Base-by-base conservation (phyloP, 2,797 vertebrate genomes). In the Enteromius treurensis region DNA sequence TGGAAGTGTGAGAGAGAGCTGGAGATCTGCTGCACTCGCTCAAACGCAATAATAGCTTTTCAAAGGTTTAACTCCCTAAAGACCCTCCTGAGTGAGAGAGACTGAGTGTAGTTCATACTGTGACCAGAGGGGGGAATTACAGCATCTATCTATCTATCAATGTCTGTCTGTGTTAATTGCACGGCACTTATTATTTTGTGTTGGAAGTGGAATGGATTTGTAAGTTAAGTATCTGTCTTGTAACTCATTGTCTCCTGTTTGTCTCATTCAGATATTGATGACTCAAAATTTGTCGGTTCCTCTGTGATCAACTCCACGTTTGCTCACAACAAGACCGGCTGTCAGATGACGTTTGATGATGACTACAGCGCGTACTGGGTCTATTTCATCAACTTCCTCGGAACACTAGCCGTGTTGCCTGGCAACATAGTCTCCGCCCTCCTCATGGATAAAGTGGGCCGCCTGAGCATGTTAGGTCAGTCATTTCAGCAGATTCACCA, bases 351-450 rank as follows among this genome's bases (percentile, higher is more conserved):
- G 6, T 98, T 97, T 85, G 96, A 98, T 79, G 97, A 98, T 0
- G 97, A 99, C 94, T 99, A 99, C 88, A 98, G 97, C 23, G 98
- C 98, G 84, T 99, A 99, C 93, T 99, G 98, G 98, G 97, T 99
- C 87, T 99, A 99, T 87, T 99, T 99, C 89, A 97, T 99, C 90
- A 99, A 98, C 93, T 99, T 99, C 92, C 92, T 99, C 73, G 98
- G 98, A 45, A 99, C 97, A 0, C 87, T 98, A 87, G 97, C 97
- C 1, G 98, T 99, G 84, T 91, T 99, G 87, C 98, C 98, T 0
- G 98, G 98, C 32, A 99, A 99, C 92, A 98, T 99, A 1, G 97
- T 99, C 69, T 99, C 98, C 0, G 98, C 98, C 79, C 96, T 99
- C 77, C 94, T 99, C 73, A 99, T 99, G 98, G 98, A 99, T 90